Base-by-base conservation (phyloP, 2,888 invertebrate genomes). In the Diaphora mendica region DNA sequence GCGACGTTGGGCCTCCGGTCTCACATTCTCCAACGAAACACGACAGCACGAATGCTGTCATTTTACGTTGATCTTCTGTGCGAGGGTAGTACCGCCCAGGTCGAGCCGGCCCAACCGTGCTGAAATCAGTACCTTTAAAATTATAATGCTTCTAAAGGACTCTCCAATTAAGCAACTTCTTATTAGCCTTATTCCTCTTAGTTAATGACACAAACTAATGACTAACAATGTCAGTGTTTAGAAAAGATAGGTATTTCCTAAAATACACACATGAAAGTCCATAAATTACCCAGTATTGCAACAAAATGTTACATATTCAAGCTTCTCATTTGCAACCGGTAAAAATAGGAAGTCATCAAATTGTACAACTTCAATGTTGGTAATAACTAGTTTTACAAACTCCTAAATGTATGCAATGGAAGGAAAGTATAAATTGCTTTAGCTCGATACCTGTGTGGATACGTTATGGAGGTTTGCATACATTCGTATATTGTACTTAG, bases 341-440 rank as follows among this genome's bases (percentile, higher is more conserved):
- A 69, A 59, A 35, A 39, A 39, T 51, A 65, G 65, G 65, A 71
- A 71, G 51, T 65, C n/a, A 48, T 48, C 33, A 35, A 33, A 72
- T 65, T 51, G 51, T 51, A 26, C 55, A 33, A 62, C 72, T 42
- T 59, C 42, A 48, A 62, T 62, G 69, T 62, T 62, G 17, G n/a
- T 26, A 67, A 42, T 39, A 69, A 69, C 59, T 42, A 26, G 42
- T 59, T 42, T 62, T 17, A 62, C 26, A 69, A 20, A 39, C 42
- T 39, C 26, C 23, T 62, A 69, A 69, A 30, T 67, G 44, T 48
- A 48, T 67, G 44, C 44, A 48, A 33, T 44, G 30, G 59, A 62
- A 30, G 69, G 59, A 69, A 69, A 69, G 69, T 69, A 42, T 17
- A 62, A 30, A 62, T 62, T 62, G 30, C 59, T 62, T 62, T 30